Evolutionary conservation across 2,797 vertebrate species (phyloP).

Genomic region (Nasua narica): DNA sequence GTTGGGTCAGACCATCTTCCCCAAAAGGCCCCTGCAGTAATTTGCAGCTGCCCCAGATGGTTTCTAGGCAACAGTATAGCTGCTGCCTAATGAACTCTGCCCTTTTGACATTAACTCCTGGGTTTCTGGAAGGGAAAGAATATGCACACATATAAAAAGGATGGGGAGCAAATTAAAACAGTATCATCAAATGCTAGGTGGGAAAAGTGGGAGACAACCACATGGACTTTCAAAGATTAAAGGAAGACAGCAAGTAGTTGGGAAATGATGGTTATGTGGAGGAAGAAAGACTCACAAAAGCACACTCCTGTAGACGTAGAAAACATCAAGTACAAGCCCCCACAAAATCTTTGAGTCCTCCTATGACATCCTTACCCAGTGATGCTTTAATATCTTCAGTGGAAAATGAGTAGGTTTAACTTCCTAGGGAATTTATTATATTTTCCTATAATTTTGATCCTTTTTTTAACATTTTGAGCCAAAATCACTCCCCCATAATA

Average conservation of each 20-base stretch:
- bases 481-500: neutral
- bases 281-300: slow-evolving; percentile 10
- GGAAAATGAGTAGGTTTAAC: slow-evolving; percentile 26
- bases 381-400: neutral
- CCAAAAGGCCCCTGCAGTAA: slow-evolving; percentile 37
- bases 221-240: slow-evolving; percentile 29
- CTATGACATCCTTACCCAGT: neutral
- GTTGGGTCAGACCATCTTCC: slow-evolving; percentile 25
- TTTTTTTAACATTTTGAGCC: neutral
- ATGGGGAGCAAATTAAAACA: neutral
- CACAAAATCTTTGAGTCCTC: neutral
- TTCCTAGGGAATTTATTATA: neutral
- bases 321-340: neutral
- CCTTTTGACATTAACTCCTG: slow-evolving; percentile 75
- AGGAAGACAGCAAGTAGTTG: neutral
- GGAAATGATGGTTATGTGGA: neutral
- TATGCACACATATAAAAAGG: neutral
- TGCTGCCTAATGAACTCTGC: slow-evolving; percentile 32
- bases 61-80: slow-evolving; percentile 57
- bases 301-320: neutral
- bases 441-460: neutral
- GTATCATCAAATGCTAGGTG: slow-evolving; percentile 2
- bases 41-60: slow-evolving; percentile 21
- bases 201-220: neutral
- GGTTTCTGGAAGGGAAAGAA: slow-evolving; percentile 41